Conservation (phyloP, 2,797 vertebrate species). For the Dendrocincla fuliginosa region DNA sequence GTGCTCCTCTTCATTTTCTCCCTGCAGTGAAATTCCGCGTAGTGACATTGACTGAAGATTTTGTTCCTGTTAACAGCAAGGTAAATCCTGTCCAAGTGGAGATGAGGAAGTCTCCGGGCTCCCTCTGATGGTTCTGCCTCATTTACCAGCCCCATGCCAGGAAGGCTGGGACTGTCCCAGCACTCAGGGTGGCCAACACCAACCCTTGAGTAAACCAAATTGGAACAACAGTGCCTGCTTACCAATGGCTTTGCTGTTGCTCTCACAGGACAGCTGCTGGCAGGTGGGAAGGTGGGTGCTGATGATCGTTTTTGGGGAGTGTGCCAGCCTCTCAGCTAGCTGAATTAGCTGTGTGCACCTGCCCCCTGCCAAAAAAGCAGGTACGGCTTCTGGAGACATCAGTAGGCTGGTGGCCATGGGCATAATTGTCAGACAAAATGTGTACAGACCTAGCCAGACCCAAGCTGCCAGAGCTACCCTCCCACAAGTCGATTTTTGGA, state of each 20-base stretch:
- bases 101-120: neutral
- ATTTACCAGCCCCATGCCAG: neutral
- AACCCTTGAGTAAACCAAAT: accelerated
- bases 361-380: neutral
- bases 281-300: neutral
- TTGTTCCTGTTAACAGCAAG: slow-evolving; percentile 32
- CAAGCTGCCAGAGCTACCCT: accelerated
- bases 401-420: neutral
- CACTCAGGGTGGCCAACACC: neutral
- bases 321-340: neutral
- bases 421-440: neutral
- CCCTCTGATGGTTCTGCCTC: neutral
- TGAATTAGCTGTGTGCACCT: neutral
- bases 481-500: accelerated
- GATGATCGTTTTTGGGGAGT: neutral
- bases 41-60: slow-evolving; percentile 21
- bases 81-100: neutral
- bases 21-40: slow-evolving; percentile 62
- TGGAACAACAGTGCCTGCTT: neutral
- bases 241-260: accelerated
- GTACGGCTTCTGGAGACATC: neutral
- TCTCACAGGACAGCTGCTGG: neutral
- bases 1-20: neutral
- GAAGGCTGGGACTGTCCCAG: neutral
- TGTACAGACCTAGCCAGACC: accelerated